phyloP scores from a whole-genome alignment of 2,797 vertebrate genomes.

The Cynopterus sphinx region DNA sequence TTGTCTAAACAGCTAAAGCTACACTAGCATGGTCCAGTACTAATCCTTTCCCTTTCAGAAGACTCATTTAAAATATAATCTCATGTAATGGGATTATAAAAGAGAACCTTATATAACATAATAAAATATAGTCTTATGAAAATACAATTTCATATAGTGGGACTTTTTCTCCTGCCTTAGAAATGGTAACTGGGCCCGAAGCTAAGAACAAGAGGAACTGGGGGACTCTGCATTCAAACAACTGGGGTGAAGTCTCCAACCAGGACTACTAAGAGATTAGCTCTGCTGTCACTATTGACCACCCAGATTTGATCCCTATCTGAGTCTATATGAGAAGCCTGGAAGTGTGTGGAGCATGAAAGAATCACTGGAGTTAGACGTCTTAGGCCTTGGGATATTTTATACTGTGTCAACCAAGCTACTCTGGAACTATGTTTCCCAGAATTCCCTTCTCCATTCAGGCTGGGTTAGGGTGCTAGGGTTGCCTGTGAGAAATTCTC shows the following conservation, averaged over 20 bases:
- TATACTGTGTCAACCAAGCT: background rate
- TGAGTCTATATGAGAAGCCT: background rate
- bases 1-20: background rate
- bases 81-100: background rate
- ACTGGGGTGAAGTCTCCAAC: background rate
- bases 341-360: background rate
- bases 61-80: constrained; percentile 8
- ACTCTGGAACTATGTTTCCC: background rate
- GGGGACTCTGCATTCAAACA: background rate
- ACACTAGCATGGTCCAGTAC: background rate
- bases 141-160: background rate
- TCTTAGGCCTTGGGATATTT: background rate
- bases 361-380: background rate
- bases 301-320: background rate
- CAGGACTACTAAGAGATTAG: background rate
- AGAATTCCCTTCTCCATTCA: background rate
- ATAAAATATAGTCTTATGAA: background rate
- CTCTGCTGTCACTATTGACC: background rate
- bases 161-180: background rate
- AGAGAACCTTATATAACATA: background rate
- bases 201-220: background rate
- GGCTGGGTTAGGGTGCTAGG: background rate
- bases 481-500: too few species aligned
- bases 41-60: background rate
- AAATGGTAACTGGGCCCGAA: background rate